Base-by-base conservation (phyloP, 2,797 vertebrate genomes). In the Pitangus sulphuratus region DNA sequence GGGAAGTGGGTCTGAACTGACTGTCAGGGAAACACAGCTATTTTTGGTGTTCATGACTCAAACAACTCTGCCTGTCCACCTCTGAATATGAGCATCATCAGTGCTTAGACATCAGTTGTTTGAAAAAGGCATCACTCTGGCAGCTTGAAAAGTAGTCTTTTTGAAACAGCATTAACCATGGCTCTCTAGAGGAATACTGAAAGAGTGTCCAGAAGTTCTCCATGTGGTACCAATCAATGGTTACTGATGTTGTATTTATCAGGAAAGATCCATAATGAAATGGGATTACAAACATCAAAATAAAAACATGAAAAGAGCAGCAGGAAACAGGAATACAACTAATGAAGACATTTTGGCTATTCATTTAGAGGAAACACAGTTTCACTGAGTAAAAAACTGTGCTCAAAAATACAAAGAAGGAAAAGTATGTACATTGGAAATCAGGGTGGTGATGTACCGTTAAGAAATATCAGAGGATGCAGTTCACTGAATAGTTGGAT, bases 91-190 rank as follows among this genome's bases (percentile, higher is more conserved):
- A 87, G 56, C 69, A 50, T 39, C 39, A 31, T 2, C 3, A 1
- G 37, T 50, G 45, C 71, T 78, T 42, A 93, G 57, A 54, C 8
- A 47, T 44, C 51, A 77, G 35, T 64, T 44, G 57, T n/a, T 84
- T 82, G 58, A 69, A 62, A 90, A 76, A 82, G 14, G 15, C 61
- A 90, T 82, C 30, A 50, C 30, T 50, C n/a, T 50, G 69, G n/a
- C 61, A 84, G 45, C 26, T 81, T 50, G 57, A 90, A 86, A 91
- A 86, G 57, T 14, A 88, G n/a, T 17, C 60, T 70, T 3, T 39
- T 61, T 82, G 79, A 90, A 86, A 78, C 20, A 81, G 42, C 30
- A 48, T 33, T 62, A 65, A 30, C 18, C 28, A 26, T 2, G 4
- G 15, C 28, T 62, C 58, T 77, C 62, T 56, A 77, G n/a, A 76